These are phyloP conservation scores for Ramazzottius varieornatus DNA, from an alignment of 2,888 invertebrate genomes.

Conservation along the genomic window DNA sequence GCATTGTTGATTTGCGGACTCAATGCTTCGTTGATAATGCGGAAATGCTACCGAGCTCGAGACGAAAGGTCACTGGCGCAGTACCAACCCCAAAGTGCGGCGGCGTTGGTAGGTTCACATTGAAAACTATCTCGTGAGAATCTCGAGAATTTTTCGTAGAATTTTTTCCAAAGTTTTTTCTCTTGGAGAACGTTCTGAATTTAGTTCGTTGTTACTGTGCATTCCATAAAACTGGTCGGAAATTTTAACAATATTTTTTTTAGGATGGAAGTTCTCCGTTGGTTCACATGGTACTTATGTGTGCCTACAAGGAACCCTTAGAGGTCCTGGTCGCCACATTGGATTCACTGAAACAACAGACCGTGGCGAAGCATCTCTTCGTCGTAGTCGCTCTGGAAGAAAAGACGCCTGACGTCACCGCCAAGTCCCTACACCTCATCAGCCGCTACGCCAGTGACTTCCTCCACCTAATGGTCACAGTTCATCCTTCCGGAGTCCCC, in stretches of 20 bases:
- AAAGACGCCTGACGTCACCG: conserved; percentile 14
- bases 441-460: conserved; percentile 12
- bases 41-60: neutral
- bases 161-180: no score
- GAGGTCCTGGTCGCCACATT: conserved; percentile 13
- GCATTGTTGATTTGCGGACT: neutral
- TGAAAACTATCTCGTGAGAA: no score
- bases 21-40: neutral
- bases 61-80: neutral
- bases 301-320: conserved; percentile 13
- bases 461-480: conserved; percentile 14
- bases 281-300: conserved; percentile 12
- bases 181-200: no score
- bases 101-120: no score
- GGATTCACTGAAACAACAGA: conserved; percentile 13
- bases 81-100: neutral
- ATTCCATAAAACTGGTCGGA: no score
- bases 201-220: no score
- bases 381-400: conserved; percentile 14
- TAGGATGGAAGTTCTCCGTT: no score
- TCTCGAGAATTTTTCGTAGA: no score
- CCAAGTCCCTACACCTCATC: conserved; percentile 12
- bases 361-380: conserved; percentile 11
- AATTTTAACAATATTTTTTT: no score
- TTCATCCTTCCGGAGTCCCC: conserved; percentile 13